Evolutionary conservation across 2,888 invertebrate genomes (phyloP), one percentile per base, ranked within the genome.

Genomic region (Tiphia femorata): DNA sequence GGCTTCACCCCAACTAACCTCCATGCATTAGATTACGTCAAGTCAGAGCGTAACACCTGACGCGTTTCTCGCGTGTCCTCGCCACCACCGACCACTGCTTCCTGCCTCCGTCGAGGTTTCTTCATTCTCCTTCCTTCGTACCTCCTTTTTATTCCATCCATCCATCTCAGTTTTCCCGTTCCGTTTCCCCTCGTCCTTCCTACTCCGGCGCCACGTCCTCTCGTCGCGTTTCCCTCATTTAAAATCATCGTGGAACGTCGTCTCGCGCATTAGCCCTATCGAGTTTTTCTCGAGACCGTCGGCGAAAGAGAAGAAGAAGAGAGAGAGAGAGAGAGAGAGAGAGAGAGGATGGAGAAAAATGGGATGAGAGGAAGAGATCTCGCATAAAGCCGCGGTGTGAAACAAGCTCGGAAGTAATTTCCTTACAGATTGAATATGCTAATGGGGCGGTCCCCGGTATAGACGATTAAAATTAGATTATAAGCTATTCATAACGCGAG

Each of bases 391-490:
- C 53, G 41, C 57, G 37, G 52, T 48, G 59, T 58, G 61, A 62
- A 69, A 67, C 65, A 67, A 67, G 58, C 59, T 71, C 61, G 52
- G 62, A 69, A 73, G 69, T 73, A 70, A 73, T 75, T 74, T 68
- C 62, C 64, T 60, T 56, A 50, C 58, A 64, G 65, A 72, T 67
- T 75, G 68, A 75, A 73, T 75, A 76, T 73, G 73, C 69, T 72
- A 73, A 75, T 73, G 40, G 2, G 29, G 6, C 5, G 12, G 16
- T 43, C 46, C 48, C n/a, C n/a, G n/a, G n/a, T n/a, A 64, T 48
- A 43, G 56, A 62, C 64, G 62, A 75, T 74, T 70, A 72, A 75
- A 76, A 76, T 73, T 70, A 65, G 64, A 74, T 73, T 63, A 67
- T 52, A 65, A 61, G 30, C 65, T 58, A 68, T 71, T 67, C 59